A percentile compares a stretch with the other conserved stretches of the same genome.
These are phyloP conservation scores for Beroe forskalii DNA, from an alignment of 37 sponge, comb jelly and placozoan species.

Conservation along the genomic window DNA sequence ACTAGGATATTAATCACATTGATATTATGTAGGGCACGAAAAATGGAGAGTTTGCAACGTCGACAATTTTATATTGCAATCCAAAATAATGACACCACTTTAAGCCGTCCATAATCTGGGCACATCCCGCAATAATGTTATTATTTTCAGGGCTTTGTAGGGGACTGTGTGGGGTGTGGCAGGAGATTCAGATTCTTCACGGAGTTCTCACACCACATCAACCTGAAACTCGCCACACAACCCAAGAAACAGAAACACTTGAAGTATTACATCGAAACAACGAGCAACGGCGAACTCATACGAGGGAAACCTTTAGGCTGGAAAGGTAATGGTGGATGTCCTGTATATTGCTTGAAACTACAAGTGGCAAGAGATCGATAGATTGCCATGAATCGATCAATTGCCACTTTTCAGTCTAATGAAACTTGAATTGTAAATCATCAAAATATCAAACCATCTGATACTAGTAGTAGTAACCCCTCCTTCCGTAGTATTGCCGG, in stretches of 20 bases:
- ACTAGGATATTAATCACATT: no score
- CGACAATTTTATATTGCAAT: no score
- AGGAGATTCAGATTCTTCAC: slow-evolving; percentile 68
- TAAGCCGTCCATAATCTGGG: no score
- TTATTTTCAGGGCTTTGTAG: slow-evolving; percentile 61
- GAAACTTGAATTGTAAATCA: no score
- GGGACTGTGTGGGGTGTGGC: slow-evolving; percentile 68
- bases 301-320: slow-evolving; percentile 66
- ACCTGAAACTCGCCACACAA: slow-evolving; percentile 67
- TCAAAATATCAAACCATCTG: no score
- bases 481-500: slow-evolving; percentile 8
- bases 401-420: background rate
- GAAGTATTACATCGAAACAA: slow-evolving; percentile 65
- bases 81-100: no score
- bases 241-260: slow-evolving; percentile 70
- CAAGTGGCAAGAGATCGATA: no score
- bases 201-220: slow-evolving; percentile 67
- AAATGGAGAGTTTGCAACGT: no score
- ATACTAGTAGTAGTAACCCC: no score
- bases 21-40: no score
- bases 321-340: slow-evolving; percentile 66
- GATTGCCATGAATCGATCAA: no score
- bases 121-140: background rate
- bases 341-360: no score
- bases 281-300: slow-evolving; percentile 49